phyloP scores from a whole-genome alignment of 92 coral and sea anemone genomes.

The Palythoa grandis region DNA sequence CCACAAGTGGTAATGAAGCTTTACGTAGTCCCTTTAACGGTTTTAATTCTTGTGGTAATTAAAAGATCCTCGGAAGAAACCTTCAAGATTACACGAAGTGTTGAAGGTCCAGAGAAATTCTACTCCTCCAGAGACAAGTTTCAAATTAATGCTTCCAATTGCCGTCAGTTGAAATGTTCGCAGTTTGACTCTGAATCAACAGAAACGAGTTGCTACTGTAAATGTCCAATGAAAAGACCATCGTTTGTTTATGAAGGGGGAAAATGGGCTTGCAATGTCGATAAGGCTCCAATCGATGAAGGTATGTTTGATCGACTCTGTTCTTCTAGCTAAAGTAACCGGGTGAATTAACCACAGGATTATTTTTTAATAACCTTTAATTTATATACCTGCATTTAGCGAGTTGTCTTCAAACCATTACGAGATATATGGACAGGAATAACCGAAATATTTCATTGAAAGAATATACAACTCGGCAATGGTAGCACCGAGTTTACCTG shows the following conservation, averaged over 20 bases:
- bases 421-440: too few relatives aligned
- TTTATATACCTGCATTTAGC: too few relatives aligned
- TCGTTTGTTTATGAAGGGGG: constrained; percentile 21
- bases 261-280: neutral
- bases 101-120: neutral
- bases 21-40: neutral
- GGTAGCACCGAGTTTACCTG: too few relatives aligned
- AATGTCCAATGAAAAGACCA: neutral
- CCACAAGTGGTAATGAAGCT: neutral
- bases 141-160: neutral
- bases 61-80: neutral
- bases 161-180: neutral
- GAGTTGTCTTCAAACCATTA: too few relatives aligned
- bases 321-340: too few relatives aligned
- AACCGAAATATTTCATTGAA: too few relatives aligned
- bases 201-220: neutral
- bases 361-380: too few relatives aligned
- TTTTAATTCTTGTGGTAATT: neutral
- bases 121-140: constrained; percentile 14
- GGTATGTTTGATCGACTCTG: too few relatives aligned
- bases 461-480: too few relatives aligned
- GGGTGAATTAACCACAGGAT: too few relatives aligned
- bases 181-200: neutral
- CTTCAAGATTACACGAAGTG: constrained; percentile 7
- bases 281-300: too few relatives aligned